Evolutionary conservation across 2,797 vertebrate genomes (phyloP).

Genomic region (Macropus fuliginosus): DNA sequence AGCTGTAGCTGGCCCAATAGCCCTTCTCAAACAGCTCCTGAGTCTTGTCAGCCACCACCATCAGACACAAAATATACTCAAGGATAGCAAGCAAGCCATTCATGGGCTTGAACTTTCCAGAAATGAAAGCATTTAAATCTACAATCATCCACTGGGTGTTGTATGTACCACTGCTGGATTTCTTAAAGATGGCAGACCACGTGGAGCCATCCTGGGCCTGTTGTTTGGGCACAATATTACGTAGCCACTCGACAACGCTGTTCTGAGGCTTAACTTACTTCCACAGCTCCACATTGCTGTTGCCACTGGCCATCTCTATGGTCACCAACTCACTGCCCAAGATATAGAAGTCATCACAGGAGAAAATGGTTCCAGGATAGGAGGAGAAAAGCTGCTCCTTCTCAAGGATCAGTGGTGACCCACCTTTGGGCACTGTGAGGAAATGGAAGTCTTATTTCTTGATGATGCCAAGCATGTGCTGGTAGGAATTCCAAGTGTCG

Average conservation of each 20-base stretch:
- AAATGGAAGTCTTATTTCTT: too few relatives aligned
- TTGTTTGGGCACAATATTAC: conserved; percentile 94
- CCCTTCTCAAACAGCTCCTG: conserved; percentile 89
- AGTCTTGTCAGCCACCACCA: conserved; percentile 89
- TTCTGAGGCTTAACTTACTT: conserved; percentile 89
- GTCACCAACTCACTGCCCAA: conserved; percentile 84
- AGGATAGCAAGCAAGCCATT: conserved; percentile 89
- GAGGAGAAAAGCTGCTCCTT: too few relatives aligned
- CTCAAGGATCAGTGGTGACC: too few relatives aligned
- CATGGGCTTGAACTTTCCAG: conserved; percentile 76
- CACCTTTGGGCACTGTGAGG: too few relatives aligned
- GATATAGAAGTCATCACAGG: too few relatives aligned
- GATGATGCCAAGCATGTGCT: too few relatives aligned
- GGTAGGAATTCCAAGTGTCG: too few relatives aligned
- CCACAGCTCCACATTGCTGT: conserved; percentile 92
- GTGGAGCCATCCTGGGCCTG: conserved; percentile 87
- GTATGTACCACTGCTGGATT: conserved; percentile 98
- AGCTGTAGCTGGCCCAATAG: conserved; percentile 98
- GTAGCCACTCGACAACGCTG: conserved; percentile 93
- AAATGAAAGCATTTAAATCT: conserved; percentile 91
- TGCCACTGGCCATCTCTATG: conserved; percentile 96
- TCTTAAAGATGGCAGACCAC: conserved; percentile 90
- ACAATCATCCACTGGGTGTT: conserved; percentile 99
- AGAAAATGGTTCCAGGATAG: too few relatives aligned
- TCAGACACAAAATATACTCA: conserved; percentile 96